Base-by-base conservation (phyloP, 2,888 invertebrate genomes). In the Polyploca ridens region DNA sequence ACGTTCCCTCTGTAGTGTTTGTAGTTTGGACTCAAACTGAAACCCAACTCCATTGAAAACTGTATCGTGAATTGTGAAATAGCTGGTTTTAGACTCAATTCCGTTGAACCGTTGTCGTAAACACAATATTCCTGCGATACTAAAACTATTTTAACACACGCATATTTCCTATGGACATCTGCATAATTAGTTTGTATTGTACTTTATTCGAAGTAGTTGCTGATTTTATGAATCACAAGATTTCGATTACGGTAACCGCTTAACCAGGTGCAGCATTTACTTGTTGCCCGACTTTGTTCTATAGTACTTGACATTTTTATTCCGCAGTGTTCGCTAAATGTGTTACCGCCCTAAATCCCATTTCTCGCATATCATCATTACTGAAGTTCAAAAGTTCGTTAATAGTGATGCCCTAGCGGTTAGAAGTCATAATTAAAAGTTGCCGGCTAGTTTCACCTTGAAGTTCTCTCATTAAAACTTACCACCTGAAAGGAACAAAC, bases 381-480 rank as follows among this genome's bases (percentile, higher is more conserved):
- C 82, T 75, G 81, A 81, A 85, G 83, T 84, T 83, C 65, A 77
- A 78, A 82, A 85, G 82, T 84, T 83, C 69, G 75, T 74, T 82
- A 81, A 80, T 82, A 81, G 81, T 78, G 82, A 77, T 78, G 82
- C 83, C 75, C 72, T 72, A 77, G 85, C 78, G 85, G 86, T 85
- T 85, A 84, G 86, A 77, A 81, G 83, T 85, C 83, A 89, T 89
- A 90, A 90, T 91, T 91, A 91, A 90, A 90, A 91, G 89, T 91
- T 89, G 76, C 77, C 79, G 85, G 84, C 85, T 90, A 89, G 91
- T 91, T 90, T 84, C 84, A 87, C 86, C 87, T 86, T 84, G 82
- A 88, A 89, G 88, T 90, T 90, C 81, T 79, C 88, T 90, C 91
- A 89, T 92, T 92, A 91, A 91, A 92, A 92, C 85, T 92, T 91